phyloP scores from a whole-genome alignment of 2,888 invertebrate species.

The Nemotelus nigrinus region DNA sequence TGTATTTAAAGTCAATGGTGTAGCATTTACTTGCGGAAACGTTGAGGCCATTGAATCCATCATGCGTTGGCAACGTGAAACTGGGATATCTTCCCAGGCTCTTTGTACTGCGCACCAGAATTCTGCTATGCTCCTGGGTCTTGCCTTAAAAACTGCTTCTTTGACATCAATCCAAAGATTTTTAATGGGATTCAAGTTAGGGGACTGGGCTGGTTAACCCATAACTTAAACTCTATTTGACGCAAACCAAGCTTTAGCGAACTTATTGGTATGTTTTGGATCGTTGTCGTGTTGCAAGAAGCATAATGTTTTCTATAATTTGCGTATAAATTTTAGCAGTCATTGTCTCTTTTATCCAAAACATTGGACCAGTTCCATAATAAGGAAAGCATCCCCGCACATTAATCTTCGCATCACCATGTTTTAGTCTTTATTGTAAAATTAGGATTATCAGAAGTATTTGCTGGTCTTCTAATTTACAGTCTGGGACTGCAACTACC shows the following conservation, averaged over 20 bases:
- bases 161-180: slow-evolving; percentile 41
- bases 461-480: not conserved
- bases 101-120: not conserved
- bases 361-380: slow-evolving; percentile 51
- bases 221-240: not conserved
- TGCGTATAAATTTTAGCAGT: not conserved
- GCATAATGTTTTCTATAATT: slow-evolving; percentile 48
- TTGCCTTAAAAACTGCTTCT: slow-evolving; percentile 19
- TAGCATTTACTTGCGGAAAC: not conserved
- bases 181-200: slow-evolving; percentile 41
- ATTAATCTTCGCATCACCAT: no score
- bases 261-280: slow-evolving; percentile 30
- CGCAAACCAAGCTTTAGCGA: not conserved
- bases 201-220: slow-evolving; percentile 33
- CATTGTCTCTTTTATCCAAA: slow-evolving; percentile 46
- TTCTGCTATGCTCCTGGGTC: not conserved
- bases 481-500: not conserved
- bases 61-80: slow-evolving; percentile 16
- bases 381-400: slow-evolving; percentile 48
- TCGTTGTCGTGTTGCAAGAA: slow-evolving; percentile 11
- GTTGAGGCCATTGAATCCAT: slow-evolving; percentile 1
- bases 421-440: slow-evolving; percentile 20
- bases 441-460: not conserved
- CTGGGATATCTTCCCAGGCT: slow-evolving; percentile 22
- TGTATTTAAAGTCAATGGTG: not conserved